Base-by-base conservation (phyloP, 2,888 invertebrate species). In the Heliconius hortense region DNA sequence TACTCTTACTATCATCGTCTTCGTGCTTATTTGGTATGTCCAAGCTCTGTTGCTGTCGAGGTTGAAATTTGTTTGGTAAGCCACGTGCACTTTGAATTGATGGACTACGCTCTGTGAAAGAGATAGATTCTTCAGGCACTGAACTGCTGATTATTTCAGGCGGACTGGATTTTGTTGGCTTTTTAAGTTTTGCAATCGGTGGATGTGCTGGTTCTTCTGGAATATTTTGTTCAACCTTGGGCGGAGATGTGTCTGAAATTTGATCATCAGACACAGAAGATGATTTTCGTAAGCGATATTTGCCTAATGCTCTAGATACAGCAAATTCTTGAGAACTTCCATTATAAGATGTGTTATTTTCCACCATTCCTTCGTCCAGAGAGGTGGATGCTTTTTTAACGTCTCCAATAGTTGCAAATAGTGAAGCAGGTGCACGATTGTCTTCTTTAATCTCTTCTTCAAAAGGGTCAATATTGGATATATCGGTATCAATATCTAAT, bases 1-100 rank as follows among this genome's bases (percentile, higher is more conserved):
- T 98, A 86, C 98, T 98, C 82, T 96, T 95, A 82, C 96, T 97
- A 83, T 98, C 98, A 78, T 98, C 98, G 80, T 97, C 97, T 77
- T 96, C 97, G 73, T 95, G 95, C 79, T 95, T 95, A 85, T 95
- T 96, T 3, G 97, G 97, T 84, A 97, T 97, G 88, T 97, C 97
- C 68, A 97, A 93, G 79, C 97, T 97, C 87, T 96, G 96, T 84
- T 97, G 97, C 88, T 96, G 96, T 73, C 96, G 91, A 8, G 96
- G 95, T 80, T 95, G 94, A 86, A 95, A 96, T 84, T 96, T 95
- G 80, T 91, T 95, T 68, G 92, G 93, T 79, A 95, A 91, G 64
- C 95, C 94, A 76, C 96, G 92, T 75, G 94, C 90, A 83, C 95
- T 96, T 77, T 95, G 94, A 69, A 95, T 94, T 2, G 96, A 96